Evolutionary conservation across 2,888 invertebrate species (phyloP), one percentile per base, ranked within the genome.

Genomic region (Euphydryas editha): DNA sequence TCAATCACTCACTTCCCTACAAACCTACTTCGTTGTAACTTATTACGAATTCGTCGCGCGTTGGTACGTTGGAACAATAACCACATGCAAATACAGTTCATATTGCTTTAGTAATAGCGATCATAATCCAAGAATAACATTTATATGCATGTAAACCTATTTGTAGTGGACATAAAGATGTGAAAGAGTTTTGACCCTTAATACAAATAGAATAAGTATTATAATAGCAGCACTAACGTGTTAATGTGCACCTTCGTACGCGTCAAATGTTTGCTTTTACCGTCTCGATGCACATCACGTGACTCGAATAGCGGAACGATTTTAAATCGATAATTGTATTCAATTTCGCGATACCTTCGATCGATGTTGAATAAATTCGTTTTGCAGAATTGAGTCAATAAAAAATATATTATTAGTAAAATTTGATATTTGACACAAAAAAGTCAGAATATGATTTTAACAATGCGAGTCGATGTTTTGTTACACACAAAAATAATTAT

Each of bases 271-370:
- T 69, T 67, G 70, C 67, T 59, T 68, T 70, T 58, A 63, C 58
- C 60, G 64, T 68, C 68, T 68, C 73, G 64, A 49, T 66, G 62
- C 64, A 64, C 66, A 64, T 58, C 64, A 65, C 74, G 73, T 74
- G 75, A 71, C 60, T 68, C 69, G 73, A 70, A 72, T 68, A 67
- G 70, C 71, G 71, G 67, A 70, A 71, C 69, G 71, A 72, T 69
- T 71, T 67, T 58, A 65, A 77, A 76, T 76, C 76, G 73, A 74
- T 77, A 75, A 76, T 77, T 76, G 69, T 69, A 65, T 69, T 62
- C 57, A 68, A 49, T 47, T 67, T 71, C 61, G 56, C 71, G 64
- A 68, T 68, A 59, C 57, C 42, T 63, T 54, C 65, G 67, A 58
- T 70, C 64, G 39, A 64, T 56, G 59, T 30, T 60, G 37, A 62